Evolutionary conservation across 2,113 vertebrate genomes (phyloP).

Genomic region (Rhodinocichla rosea): DNA sequence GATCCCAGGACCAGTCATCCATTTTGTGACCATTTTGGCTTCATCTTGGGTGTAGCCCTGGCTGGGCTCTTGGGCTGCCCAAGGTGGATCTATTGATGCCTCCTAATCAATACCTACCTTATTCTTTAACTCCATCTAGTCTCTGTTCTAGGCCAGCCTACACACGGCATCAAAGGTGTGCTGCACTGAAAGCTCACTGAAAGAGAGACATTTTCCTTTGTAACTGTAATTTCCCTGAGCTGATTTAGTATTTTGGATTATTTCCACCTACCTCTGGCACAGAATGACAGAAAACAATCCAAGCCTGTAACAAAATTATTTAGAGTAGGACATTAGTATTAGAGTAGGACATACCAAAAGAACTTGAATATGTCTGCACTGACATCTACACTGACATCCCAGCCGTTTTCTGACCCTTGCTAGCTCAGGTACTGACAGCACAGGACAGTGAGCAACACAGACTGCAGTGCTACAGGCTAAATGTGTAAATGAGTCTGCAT

Average conservation of each 20-base stretch:
- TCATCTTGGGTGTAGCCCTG: not conserved
- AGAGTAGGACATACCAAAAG: not conserved
- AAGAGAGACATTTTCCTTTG: not conserved
- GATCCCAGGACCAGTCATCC: not conserved
- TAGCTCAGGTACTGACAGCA: not conserved
- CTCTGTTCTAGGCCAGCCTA: not conserved
- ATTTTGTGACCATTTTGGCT: not conserved
- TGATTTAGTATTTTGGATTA: not conserved
- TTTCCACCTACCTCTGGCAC: not conserved
- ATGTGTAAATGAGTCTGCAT: not conserved
- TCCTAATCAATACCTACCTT: not conserved
- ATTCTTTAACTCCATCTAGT: not conserved
- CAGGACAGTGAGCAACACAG: not conserved
- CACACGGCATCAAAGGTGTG: not conserved
- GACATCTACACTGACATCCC: not conserved
- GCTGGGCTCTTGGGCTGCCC: not conserved
- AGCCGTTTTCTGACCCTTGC: not conserved
- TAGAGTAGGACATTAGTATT: not conserved
- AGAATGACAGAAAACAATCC: not conserved
- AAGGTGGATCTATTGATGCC: not conserved
- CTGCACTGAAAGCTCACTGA: not conserved
- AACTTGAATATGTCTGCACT: not conserved
- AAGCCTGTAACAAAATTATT: not conserved
- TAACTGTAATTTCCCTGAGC: not conserved
- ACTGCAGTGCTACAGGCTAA: not conserved